Evolutionary conservation across 2,113 vertebrate species (phyloP), one percentile per base, ranked within the genome.

Genomic region (Sminthopsis crassicaudata): DNA sequence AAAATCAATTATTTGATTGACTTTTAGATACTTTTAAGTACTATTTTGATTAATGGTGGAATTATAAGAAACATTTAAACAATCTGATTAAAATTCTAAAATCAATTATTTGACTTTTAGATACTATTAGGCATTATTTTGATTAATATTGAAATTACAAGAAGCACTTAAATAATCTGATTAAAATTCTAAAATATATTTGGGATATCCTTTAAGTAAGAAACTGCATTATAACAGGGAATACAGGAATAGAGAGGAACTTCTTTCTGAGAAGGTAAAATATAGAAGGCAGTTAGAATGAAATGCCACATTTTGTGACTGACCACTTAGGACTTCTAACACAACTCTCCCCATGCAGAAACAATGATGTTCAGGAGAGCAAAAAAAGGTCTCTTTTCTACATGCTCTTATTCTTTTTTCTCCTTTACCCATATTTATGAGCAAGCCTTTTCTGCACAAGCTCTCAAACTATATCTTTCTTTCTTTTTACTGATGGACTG

Each of bases 261-360:
- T 90, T 97, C 42, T 27, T 95, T 90, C 48, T 1, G 25, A 51
- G 50, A 88, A 94, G 26, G n/a, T 84, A 9, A 91, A 90, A 92
- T 30, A n/a, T 0, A 27, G 36, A 89, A 23, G 26, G 2, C 7
- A 11, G 1, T 53, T 55, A 84, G 8, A 53, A 4, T 53, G 51
- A 46, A 25, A 50, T 27, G 30, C 51, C 12, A 36, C 30, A 19
- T 4, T 0, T 1, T 50, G 2, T 1, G 0, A 19, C 25, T 51
- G 1, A 10, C 0, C 5, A 2, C 8, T 30, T 19, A 1, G n/a
- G n/a, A 16, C 6, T 55, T 27, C 50, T 26, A 3, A 0, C 0
- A 1, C 0, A 8, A 25, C 2, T 27, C 0, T 55, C 46, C 55
- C 2, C 6, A 46, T 46, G 16, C 11, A 25, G 4, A 24, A 53